A percentile compares a stretch with the other conserved stretches of the same genome.
phyloP scores from a whole-genome alignment of 2,113 vertebrate genomes.

The Coptodon bakossiorum region DNA sequence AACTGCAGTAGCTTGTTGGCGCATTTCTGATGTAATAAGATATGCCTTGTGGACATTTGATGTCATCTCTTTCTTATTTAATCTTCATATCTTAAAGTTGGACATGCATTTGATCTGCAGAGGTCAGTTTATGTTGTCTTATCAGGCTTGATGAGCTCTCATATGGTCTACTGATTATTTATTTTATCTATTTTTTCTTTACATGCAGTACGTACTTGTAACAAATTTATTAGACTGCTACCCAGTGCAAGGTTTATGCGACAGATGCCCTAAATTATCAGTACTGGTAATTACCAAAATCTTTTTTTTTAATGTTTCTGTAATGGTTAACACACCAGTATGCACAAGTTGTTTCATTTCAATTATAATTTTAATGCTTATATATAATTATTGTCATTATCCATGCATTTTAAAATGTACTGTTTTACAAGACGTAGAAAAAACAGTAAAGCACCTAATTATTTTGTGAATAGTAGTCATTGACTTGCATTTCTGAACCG shows the following conservation, averaged over 20 bases:
- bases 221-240: background rate
- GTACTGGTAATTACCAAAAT: background rate
- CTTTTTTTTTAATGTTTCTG: background rate
- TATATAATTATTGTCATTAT: background rate
- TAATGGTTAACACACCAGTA: background rate
- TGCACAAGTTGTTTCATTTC: background rate
- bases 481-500: background rate
- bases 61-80: background rate
- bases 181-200: background rate
- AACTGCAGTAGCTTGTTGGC: background rate
- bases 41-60: background rate
- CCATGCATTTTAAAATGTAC: background rate
- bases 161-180: background rate
- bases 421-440: background rate
- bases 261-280: background rate
- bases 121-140: background rate
- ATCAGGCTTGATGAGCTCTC: background rate
- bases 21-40: background rate
- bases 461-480: background rate
- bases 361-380: background rate
- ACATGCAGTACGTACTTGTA: background rate
- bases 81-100: background rate
- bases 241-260: background rate
- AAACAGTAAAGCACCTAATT: background rate
- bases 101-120: background rate